phyloP scores from a whole-genome alignment of 1,140 invertebrate species.

The Caenorhabditis remanei region DNA sequence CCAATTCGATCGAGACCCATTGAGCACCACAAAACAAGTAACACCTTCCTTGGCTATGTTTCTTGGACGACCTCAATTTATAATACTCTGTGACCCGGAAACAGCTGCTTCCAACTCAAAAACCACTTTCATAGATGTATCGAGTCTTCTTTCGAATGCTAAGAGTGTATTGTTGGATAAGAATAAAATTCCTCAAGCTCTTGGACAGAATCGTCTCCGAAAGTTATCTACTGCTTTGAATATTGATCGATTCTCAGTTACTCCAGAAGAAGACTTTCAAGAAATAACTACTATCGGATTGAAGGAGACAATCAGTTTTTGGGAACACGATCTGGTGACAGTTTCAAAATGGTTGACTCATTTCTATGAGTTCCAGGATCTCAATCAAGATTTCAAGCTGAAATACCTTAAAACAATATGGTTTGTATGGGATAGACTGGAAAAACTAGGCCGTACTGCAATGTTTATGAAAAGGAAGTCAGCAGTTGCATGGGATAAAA shows the following conservation, averaged over 20 bases:
- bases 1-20: conserved; percentile 12
- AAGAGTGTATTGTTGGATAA: background rate
- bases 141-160: background rate
- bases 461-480: background rate
- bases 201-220: background rate
- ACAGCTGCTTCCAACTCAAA: background rate
- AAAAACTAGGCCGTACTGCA: background rate
- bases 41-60: background rate
- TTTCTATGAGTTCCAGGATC: conserved; percentile 14
- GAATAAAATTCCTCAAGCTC: background rate
- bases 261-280: background rate
- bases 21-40: background rate
- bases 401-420: conserved; percentile 1
- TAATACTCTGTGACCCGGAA: conserved; percentile 12
- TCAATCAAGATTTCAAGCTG: background rate
- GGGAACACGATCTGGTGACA: background rate
- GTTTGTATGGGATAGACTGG: background rate
- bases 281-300: background rate
- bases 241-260: background rate
- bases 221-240: background rate
- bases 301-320: conserved; percentile 19
- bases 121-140: background rate
- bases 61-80: background rate
- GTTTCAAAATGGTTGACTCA: conserved; percentile 12
- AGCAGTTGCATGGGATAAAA: background rate